Evolutionary conservation across 2,113 vertebrate species (phyloP).

Genomic region (Psettodes erumei): DNA sequence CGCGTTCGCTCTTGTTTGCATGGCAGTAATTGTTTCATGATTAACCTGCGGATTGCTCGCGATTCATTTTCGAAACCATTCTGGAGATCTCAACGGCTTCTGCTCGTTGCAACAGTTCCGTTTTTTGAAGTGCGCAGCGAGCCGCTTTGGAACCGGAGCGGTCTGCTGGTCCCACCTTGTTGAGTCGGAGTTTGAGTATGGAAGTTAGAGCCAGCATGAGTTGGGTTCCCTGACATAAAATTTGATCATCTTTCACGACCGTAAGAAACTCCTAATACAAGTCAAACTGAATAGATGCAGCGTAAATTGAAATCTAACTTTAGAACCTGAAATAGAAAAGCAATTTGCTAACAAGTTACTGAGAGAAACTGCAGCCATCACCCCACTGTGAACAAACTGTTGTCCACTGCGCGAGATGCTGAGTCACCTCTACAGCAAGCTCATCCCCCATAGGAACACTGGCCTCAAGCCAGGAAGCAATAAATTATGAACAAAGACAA

Average conservation of each 20-base stretch:
- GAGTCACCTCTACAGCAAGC: conserved; percentile 37
- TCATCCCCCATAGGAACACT: conserved; percentile 17
- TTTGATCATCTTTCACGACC: no score
- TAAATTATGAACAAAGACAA: conserved; percentile 48
- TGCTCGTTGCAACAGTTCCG: conserved; percentile 11
- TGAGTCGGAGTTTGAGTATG: neutral
- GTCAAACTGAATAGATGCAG: neutral
- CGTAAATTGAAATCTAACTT: neutral
- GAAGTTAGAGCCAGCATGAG: neutral
- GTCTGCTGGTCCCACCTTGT: neutral
- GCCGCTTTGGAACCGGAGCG: neutral
- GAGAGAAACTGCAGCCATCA: no score
- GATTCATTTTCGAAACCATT: conserved; percentile 33
- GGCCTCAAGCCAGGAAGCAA: conserved; percentile 37
- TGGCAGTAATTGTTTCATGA: conserved; percentile 65
- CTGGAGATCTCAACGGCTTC: conserved; percentile 8
- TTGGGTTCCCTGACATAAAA: neutral
- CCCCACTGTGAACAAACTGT: conserved; percentile 31
- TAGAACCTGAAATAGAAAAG: neutral
- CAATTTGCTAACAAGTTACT: neutral
- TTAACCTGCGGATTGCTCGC: conserved; percentile 58
- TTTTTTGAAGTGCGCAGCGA: neutral
- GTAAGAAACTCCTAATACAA: neutral
- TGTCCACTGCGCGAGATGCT: conserved; percentile 14
- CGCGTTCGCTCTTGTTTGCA: conserved; percentile 62